Percentiles rank a stretch among this genome's conserved stretches.
These are phyloP conservation scores for Lasioglossum zephyrum DNA, from an alignment of 2,888 invertebrate species.

Conservation along the genomic window DNA sequence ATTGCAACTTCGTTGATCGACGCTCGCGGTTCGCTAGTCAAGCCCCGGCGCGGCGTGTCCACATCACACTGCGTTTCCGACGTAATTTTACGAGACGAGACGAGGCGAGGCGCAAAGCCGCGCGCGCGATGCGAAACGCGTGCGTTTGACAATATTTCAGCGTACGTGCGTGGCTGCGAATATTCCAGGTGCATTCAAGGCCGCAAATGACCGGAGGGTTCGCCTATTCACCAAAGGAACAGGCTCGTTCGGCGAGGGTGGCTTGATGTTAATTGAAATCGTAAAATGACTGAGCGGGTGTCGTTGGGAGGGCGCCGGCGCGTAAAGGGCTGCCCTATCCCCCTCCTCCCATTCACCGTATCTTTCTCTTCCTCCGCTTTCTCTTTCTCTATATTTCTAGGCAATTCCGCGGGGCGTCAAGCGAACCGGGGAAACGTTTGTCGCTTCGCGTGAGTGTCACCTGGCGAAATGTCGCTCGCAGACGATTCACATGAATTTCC, in stretches of 20 bases:
- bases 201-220: conserved; percentile 44
- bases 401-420: conserved; percentile 71
- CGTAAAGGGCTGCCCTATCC: conserved; percentile 12
- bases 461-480: conserved; percentile 53
- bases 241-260: conserved; percentile 22
- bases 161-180: conserved; percentile 29
- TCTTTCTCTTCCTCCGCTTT: conserved; percentile 8
- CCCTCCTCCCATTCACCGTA: not conserved
- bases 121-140: conserved; percentile 23
- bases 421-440: conserved; percentile 71
- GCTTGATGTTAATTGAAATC: conserved; percentile 74
- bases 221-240: conserved; percentile 50
- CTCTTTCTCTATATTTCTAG: conserved; percentile 53
- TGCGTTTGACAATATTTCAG: conserved; percentile 58
- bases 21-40: conserved; percentile 25
- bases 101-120: conserved; percentile 12
- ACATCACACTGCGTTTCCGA: not conserved
- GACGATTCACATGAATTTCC: conserved; percentile 54
- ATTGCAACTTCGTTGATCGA: conserved; percentile 35
- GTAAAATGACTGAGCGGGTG: conserved; percentile 64
- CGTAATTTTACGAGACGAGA: conserved; percentile 27
- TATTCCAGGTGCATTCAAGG: conserved; percentile 45
- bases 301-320: conserved; percentile 33
- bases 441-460: conserved; percentile 51
- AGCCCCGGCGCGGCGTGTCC: conserved; percentile 1